Conservation (phyloP, 1,140 invertebrate genomes). For the Lutraria rhynchaena region DNA sequence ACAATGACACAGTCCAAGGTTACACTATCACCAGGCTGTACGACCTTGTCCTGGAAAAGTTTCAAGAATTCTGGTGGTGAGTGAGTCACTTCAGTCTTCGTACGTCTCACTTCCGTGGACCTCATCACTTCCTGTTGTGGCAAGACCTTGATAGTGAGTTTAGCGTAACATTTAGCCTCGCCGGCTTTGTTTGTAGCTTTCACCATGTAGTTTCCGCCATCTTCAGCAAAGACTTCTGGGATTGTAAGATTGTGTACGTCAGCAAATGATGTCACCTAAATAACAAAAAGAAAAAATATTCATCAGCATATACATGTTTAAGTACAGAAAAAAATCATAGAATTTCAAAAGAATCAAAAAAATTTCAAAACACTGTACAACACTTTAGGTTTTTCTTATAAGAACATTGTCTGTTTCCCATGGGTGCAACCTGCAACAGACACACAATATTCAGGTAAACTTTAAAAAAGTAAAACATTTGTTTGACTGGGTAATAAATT, state of each 20-base stretch:
- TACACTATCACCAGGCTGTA: conserved; percentile 84
- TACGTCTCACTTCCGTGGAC: conserved; percentile 34
- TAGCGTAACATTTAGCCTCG: conserved; percentile 83
- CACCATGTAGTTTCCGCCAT: conserved; percentile 95
- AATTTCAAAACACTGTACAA: too few species aligned
- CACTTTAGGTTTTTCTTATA: too few species aligned
- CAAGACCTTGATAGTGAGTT: conserved; percentile 83
- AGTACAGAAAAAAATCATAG: too few species aligned
- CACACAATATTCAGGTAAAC: too few species aligned
- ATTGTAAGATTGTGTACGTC: conserved; percentile 89
- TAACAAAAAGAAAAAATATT: not conserved
- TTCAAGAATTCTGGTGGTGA: conserved; percentile 79
- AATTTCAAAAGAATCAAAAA: too few species aligned
- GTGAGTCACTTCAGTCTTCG: conserved; percentile 65
- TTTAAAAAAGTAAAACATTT: too few species aligned
- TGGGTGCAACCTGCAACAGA: too few species aligned
- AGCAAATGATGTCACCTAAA: conserved; percentile 92
- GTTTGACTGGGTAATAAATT: too few species aligned
- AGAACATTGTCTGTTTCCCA: too few species aligned
- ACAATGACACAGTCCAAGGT: conserved; percentile 88
- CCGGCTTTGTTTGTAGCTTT: conserved; percentile 89
- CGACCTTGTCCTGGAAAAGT: conserved; percentile 78
- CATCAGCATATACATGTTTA: too few species aligned
- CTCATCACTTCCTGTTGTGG: conserved; percentile 46
- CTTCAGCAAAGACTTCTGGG: conserved; percentile 83